Evolutionary conservation across 37 sponge, comb jelly and placozoan genomes (phyloP).

Genomic region (Oscarella lobularis): DNA sequence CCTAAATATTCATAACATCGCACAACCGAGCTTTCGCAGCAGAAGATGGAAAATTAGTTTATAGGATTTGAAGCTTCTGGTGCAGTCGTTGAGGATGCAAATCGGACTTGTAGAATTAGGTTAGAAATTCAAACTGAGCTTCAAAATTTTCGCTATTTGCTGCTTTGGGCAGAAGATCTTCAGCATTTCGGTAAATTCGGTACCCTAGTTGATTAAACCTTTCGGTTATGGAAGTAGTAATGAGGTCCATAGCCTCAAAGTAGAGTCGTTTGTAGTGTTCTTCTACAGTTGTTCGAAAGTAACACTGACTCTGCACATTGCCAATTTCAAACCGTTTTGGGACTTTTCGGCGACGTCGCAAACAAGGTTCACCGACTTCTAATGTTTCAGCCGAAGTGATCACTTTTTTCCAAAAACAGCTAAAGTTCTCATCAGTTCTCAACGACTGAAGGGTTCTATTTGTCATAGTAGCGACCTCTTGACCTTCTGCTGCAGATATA

Average conservation of each 20-base stretch:
- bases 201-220: conserved; percentile 57
- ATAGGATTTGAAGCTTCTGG: too few relatives aligned
- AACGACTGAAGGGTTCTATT: conserved; percentile 38
- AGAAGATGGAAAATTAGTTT: too few relatives aligned
- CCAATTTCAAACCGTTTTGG: conserved; percentile 46
- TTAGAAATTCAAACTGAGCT: too few relatives aligned
- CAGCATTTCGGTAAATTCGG: conserved; percentile 12
- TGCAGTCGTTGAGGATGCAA: too few relatives aligned
- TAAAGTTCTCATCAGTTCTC: conserved; percentile 29
- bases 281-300: conserved; percentile 15
- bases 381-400: background rate
- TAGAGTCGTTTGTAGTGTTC: conserved; percentile 27
- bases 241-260: conserved; percentile 47
- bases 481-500: conserved; percentile 61
- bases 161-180: too few relatives aligned
- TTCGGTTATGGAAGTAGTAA: conserved; percentile 19
- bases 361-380: conserved; percentile 40
- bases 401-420: conserved; percentile 47
- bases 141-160: too few relatives aligned
- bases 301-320: conserved; percentile 14
- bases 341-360: conserved; percentile 37
- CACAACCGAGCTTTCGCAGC: too few relatives aligned
- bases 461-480: conserved; percentile 51
- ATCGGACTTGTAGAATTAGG: too few relatives aligned
- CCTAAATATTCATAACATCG: too few relatives aligned